Conservation (phyloP, 2,797 vertebrate genomes). For the Anguilla anguilla region DNA sequence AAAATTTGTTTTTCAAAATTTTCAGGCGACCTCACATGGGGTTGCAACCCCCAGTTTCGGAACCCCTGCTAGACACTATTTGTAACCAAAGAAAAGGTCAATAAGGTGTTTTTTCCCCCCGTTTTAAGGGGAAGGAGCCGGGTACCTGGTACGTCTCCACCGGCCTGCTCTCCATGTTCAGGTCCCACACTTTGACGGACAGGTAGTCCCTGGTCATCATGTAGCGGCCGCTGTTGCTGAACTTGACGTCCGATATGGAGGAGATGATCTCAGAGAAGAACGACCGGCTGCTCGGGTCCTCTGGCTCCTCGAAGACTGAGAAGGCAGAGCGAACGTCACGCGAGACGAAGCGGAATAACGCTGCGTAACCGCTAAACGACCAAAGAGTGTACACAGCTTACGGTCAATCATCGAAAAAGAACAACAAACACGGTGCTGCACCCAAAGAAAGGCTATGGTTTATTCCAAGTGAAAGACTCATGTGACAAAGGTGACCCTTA, state of each 20-base stretch:
- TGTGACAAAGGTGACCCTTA: not conserved
- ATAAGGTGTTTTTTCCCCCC: no score
- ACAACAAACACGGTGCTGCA: not conserved
- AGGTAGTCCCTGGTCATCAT: constrained; percentile 98
- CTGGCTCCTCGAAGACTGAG: constrained; percentile 95
- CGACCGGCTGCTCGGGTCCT: constrained; percentile 95
- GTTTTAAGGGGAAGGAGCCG: not conserved
- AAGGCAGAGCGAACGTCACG: constrained; percentile 28
- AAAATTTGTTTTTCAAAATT: no score
- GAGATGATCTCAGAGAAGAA: constrained; percentile 99
- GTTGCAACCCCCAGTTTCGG: no score
- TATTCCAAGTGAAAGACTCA: not conserved
- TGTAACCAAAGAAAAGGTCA: no score
- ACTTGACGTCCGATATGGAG: constrained; percentile 96
- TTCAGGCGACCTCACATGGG: no score
- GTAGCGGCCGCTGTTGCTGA: constrained; percentile 92
- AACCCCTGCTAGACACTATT: no score
- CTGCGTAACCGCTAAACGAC: no score
- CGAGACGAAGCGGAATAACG: not conserved
- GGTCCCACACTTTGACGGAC: constrained; percentile 97
- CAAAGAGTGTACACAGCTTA: not conserved
- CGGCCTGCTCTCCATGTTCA: constrained; percentile 94
- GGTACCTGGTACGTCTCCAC: constrained; percentile 93
- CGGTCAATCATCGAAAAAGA: not conserved
- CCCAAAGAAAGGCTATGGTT: not conserved